Evolutionary conservation across 64 coral and sea anemone genomes (phyloP), one percentile per base, ranked within the genome.

Genomic region (Stylophora pistillata): DNA sequence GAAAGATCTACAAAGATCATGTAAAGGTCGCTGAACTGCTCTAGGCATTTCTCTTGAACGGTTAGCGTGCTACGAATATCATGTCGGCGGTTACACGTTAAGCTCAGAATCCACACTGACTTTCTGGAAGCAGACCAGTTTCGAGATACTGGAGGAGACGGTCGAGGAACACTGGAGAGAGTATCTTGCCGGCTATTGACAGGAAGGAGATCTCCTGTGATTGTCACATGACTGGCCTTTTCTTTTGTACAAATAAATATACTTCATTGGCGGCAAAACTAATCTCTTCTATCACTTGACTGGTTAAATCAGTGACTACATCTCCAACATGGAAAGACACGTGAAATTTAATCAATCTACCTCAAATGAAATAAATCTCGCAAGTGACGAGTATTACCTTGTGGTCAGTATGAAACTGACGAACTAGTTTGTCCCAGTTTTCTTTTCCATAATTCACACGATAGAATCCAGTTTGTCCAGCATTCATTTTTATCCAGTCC

Each of bases 401-500:
- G 41, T 86, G 73, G 58, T 78, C 15, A 9, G 81, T 78, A 16
- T 34, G 15, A 16, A 92, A 73, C n/a, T 92, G 82, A 26, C 78
- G 20, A 21, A n/a, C 63, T 20, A 92, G 32, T 55, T 26, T 78
- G 9, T 74, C 10, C 90, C 90, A 92, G 82, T 86, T 92, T 1
- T 78, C 57, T 6, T 55, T 34, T 13, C 86, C 82, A 78, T 92
- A 92, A 47, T 92, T 92, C 9, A 92, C 82, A 13, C 90, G 90
- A 34, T 92, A 92, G 56, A 86, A 92, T 54, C 90, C 90, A 41
- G 61, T 60, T 29, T 92, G 90, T 9, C 74, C 90, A 21, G 34
- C 74, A 30, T 92, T 92, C n/a, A 74, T 85, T 62, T 92, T 92
- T 23, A 92, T 55, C 90, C 88, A 90, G 15, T 60, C 69, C 7